Evolutionary conservation across 2,797 vertebrate genomes (phyloP), one percentile per base, ranked within the genome.

Genomic region (Yasuhikotakia modesta): DNA sequence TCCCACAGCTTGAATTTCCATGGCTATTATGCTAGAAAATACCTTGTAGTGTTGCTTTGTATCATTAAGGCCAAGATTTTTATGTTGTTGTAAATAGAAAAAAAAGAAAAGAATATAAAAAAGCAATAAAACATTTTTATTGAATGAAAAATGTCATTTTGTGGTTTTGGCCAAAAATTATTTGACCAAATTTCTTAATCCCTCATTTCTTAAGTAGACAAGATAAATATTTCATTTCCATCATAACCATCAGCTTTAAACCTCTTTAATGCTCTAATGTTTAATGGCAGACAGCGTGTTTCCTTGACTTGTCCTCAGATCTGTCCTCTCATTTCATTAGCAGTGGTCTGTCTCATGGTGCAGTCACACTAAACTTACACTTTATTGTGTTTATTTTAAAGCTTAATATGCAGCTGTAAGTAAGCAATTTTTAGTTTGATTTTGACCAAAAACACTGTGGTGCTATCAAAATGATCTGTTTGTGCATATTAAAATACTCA

Each of bases 51-150:
- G 89, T 90, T 92, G 94, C 95, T 95, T 93, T 95, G 93, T 96
- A 92, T 93, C 90, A 92, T 94, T 94, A 93, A 93, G 93, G 92
- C 92, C 92, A 94, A 93, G 92, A 92, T 91, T 90, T 93, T 89
- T 92, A 88, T 95, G 94, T 94, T 94, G 94, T 95, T 96, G 94
- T 96, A 95, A 93, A 96, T 94, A 96, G 93, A 95, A 75, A 60
- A 75, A 60, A 70, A 87, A 84, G 32, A 39, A 74, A 60, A 70
- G 87, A 85, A 71, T 83, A 93, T 83, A 89, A 91, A 95, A 95
- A 95, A 92, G 93, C 92, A 96, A 96, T 95, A 96, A 96, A 96
- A 50, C 94, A 91, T 90, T 91, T n/a, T 91, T 95, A 95, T 95
- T 95, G 94, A 95, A 93, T 94, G 93, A 94, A 95, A 88, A 39